These are phyloP conservation scores for Sebastes schlegelii DNA, from an alignment of 2,113 vertebrate species.

Conservation along the genomic window DNA sequence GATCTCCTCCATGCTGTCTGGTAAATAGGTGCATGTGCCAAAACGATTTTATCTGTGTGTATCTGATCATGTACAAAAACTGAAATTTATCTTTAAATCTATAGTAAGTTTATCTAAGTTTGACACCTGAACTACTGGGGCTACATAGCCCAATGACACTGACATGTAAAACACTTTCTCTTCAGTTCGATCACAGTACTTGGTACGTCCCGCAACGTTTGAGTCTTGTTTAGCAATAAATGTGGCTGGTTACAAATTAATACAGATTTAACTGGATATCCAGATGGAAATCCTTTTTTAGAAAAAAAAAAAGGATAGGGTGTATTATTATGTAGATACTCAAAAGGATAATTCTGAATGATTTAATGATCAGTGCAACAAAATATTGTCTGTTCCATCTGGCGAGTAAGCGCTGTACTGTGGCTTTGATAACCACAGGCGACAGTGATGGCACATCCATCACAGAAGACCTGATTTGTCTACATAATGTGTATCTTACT, in stretches of 20 bases:
- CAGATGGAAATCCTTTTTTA: background rate
- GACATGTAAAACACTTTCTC: slow-evolving; percentile 3
- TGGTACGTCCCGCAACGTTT: slow-evolving; percentile 23
- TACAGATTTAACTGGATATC: background rate
- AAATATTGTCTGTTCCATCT: slow-evolving; percentile 11
- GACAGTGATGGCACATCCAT: slow-evolving; percentile 17
- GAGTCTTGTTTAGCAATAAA: slow-evolving; percentile 22
- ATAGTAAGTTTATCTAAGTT: slow-evolving; percentile 26
- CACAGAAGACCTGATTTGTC: slow-evolving; percentile 16
- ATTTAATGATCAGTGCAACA: slow-evolving; percentile 42
- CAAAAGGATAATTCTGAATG: slow-evolving; percentile 1
- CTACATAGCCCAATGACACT: slow-evolving; percentile 13
- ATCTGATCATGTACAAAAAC: slow-evolving; percentile 34
- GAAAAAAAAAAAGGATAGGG: background rate
- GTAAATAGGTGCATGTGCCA: slow-evolving; percentile 48
- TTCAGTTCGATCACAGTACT: slow-evolving; percentile 42
- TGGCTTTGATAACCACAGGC: slow-evolving; percentile 30
- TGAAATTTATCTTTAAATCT: slow-evolving; percentile 34
- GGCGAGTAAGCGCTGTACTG: background rate
- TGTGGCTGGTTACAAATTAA: slow-evolving; percentile 7
- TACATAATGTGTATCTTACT: background rate
- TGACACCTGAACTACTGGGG: slow-evolving; percentile 33
- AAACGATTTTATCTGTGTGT: slow-evolving; percentile 29
- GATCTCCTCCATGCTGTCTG: slow-evolving; percentile 48
- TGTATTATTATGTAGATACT: background rate